Evolutionary conservation across 2,113 vertebrate species (phyloP).

Genomic region (Callorhinus ursinus): DNA sequence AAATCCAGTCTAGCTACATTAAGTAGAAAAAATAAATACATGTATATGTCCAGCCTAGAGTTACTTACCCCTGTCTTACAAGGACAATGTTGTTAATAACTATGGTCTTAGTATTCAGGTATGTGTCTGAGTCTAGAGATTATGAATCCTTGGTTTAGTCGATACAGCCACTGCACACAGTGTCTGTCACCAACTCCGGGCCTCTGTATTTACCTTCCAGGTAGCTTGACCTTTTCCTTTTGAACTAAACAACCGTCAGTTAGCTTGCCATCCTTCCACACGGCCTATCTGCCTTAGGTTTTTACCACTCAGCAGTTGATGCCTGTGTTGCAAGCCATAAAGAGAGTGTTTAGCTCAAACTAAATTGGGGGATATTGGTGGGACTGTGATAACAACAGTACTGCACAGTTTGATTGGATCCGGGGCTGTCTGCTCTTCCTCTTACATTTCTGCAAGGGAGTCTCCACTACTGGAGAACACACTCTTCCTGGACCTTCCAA

Average conservation of each 20-base stretch:
- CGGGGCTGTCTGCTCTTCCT: neutral
- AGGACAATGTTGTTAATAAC: constrained; percentile 6
- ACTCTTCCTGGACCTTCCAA: neutral
- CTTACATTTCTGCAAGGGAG: constrained; percentile 40
- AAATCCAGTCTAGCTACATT: neutral
- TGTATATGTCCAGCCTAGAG: neutral
- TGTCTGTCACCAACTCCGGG: neutral
- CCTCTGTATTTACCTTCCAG: neutral
- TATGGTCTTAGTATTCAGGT: neutral
- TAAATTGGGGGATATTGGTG: constrained; percentile 64
- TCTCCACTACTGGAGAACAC: neutral
- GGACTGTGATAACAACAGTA: constrained; percentile 64
- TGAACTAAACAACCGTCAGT: constrained; percentile 19
- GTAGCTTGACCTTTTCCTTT: constrained; percentile 50
- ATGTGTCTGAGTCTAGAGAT: neutral
- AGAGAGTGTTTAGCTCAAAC: constrained; percentile 62
- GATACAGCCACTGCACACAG: neutral
- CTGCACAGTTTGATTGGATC: constrained; percentile 49
- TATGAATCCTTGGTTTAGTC: constrained; percentile 13
- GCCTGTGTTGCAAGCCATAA: constrained; percentile 50
- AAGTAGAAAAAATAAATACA: constrained; percentile 1
- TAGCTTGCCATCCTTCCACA: constrained; percentile 28
- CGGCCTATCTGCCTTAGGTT: neutral
- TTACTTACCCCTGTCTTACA: constrained; percentile 23
- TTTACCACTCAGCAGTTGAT: constrained; percentile 62